These are phyloP conservation scores for Hafferia zeledoni DNA, from an alignment of 2,797 vertebrate species.

Conservation along the genomic window DNA sequence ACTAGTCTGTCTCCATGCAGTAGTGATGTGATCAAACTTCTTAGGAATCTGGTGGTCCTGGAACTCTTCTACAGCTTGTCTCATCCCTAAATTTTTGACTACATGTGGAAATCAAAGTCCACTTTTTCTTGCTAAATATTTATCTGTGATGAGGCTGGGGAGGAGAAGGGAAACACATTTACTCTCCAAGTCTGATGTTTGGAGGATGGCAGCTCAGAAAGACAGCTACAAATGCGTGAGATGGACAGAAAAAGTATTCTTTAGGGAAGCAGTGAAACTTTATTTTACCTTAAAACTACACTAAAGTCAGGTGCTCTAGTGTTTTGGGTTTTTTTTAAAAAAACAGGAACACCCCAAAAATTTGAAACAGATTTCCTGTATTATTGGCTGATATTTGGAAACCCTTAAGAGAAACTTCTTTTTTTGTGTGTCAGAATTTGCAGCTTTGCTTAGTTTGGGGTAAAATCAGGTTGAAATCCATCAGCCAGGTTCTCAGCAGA, in stretches of 20 bases:
- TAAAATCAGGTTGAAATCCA: not conserved
- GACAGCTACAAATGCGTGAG: not conserved
- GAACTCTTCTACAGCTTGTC: not conserved
- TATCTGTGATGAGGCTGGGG: not conserved
- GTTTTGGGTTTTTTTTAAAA: not conserved
- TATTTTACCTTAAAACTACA: not conserved
- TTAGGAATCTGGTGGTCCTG: not conserved
- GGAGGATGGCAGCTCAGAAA: not conserved
- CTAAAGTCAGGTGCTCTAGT: not conserved
- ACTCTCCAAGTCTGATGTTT: not conserved
- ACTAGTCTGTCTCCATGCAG: not conserved
- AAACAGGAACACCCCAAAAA: not conserved
- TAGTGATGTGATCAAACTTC: not conserved
- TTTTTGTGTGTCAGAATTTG: constrained; percentile 24
- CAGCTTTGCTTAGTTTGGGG: constrained; percentile 18
- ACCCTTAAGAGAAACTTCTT: not conserved
- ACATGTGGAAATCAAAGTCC: not conserved
- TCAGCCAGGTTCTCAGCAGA: constrained; percentile 11
- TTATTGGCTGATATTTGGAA: not conserved
- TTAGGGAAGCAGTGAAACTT: not conserved
- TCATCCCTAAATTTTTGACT: not conserved
- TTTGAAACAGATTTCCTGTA: not conserved
- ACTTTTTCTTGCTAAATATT: not conserved
- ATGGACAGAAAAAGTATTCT: not conserved
- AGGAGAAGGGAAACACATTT: not conserved